Evolutionary conservation across 2,113 vertebrate species (phyloP), one percentile per base, ranked within the genome.

Genomic region (Raphicerus campestris): DNA sequence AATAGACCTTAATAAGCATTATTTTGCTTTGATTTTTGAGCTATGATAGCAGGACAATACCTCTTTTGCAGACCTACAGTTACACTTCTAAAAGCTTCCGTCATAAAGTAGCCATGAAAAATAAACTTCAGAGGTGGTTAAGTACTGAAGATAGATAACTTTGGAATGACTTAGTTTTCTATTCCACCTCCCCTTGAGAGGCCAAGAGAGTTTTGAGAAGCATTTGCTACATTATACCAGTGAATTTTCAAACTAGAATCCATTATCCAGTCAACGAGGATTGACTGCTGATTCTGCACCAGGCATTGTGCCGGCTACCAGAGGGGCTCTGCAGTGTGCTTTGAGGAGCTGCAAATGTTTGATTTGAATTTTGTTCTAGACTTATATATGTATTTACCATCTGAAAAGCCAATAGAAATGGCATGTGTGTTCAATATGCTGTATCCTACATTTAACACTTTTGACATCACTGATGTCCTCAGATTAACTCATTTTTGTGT

Each of bases 331-430:
- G 70, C 28, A 60, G 17, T 75, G 30, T 63, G 39, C n/a, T 97
- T 94, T 42, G 80, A 22, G 35, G 47, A 96, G 17, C 45, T 24
- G 78, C 32, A 73, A 13, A 42, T 32, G 4, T 94, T 89, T 78
- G 32, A 87, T 75, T 42, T 89, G n/a, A 87, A 89, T 94, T 95
- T 87, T 97, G 35, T 66, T 94, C 56, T 26, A 49, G 24, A 87
- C 19, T 20, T 93, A 51, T 56, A 70, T 13, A 45, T 92, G 49
- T 92, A 60, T 24, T 49, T 92, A 60, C 35, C 78, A 7, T 75
- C 55, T 81, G 55, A 39, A 89, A 86, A 78, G 56, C 42, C 63
- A 96, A 32, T 45, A 66, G 93, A 91, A 80, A 56, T 51, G 35
- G 6, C 11, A 28, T 13, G 49, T 3, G 10, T 77, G 19, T 39